These are phyloP conservation scores for Rhynchopsitta pachyrhyncha DNA, from an alignment of 2,113 vertebrate species.

Conservation along the genomic window DNA sequence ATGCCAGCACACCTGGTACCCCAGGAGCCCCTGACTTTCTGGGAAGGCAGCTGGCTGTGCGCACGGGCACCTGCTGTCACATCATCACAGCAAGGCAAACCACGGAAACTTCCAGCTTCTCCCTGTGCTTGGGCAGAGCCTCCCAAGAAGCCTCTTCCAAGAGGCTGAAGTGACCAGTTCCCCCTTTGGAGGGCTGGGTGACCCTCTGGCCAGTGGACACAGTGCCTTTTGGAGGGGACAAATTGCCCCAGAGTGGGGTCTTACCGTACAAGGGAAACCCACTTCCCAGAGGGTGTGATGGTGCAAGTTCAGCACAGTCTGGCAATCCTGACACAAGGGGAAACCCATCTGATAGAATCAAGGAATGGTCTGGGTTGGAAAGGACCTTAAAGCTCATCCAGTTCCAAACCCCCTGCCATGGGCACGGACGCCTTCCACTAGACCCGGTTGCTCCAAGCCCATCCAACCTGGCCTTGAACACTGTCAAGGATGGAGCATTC, in stretches of 20 bases:
- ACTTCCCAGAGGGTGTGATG: fast-evolving
- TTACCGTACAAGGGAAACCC: fast-evolving
- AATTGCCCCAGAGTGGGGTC: not conserved
- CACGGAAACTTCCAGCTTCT: not conserved
- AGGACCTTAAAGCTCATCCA: not conserved
- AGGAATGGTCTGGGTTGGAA: not conserved
- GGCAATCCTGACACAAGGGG: not conserved
- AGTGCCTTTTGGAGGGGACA: fast-evolving
- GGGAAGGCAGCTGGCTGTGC: not conserved
- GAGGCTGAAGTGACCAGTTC: not conserved
- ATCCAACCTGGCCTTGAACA: not conserved
- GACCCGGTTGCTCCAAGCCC: not conserved
- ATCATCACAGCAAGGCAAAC: not conserved
- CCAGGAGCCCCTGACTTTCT: not conserved
- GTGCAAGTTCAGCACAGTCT: not conserved
- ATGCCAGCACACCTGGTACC: fast-evolving
- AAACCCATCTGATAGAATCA: not conserved
- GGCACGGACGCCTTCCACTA: not conserved
- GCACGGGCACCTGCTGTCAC: fast-evolving
- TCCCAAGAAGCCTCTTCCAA: not conserved
- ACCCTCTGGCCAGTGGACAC: fast-evolving
- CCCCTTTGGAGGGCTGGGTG: not conserved
- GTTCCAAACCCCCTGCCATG: not conserved
- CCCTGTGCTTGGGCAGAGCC: fast-evolving
- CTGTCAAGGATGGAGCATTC: no score